These are phyloP conservation scores for Cryptops parisi DNA, from an alignment of 2,888 invertebrate genomes.

Conservation along the genomic window DNA sequence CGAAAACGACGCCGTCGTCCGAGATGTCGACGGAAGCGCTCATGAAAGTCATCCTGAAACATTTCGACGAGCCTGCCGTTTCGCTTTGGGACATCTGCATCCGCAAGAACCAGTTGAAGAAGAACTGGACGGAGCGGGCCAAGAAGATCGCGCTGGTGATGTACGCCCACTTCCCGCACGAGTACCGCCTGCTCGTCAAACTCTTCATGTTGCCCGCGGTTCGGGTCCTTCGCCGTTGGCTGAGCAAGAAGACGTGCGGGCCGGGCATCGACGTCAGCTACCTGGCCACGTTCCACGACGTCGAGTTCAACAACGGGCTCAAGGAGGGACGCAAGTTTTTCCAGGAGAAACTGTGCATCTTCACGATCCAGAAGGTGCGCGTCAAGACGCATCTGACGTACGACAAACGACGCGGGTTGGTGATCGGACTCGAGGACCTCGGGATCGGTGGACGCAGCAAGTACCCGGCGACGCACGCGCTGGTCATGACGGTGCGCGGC, in stretches of 20 bases:
- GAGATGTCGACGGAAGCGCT: not conserved
- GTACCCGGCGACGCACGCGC: not conserved
- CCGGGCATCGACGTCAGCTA: not conserved
- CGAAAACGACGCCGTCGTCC: no score
- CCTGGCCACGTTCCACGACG: not conserved
- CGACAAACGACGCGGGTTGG: not conserved
- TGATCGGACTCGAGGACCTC: not conserved
- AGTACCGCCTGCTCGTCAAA: not conserved
- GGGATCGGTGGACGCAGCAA: not conserved
- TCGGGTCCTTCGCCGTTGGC: not conserved
- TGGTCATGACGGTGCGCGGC: not conserved
- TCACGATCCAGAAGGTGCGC: not conserved
- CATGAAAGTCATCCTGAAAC: not conserved
- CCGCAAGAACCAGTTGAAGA: not conserved
- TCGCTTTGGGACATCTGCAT: not conserved
- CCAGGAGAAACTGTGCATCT: not conserved
- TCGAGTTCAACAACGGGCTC: not conserved
- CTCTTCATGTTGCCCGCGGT: not conserved
- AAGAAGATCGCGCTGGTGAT: not conserved
- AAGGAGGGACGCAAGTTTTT: not conserved
- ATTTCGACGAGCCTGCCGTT: not conserved
- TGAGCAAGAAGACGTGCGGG: not conserved
- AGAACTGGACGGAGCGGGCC: not conserved
- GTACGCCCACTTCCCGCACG: not conserved
- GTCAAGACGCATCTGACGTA: not conserved